These are phyloP conservation scores for Dreissena polymorpha DNA, from an alignment of 1,140 invertebrate species.

Conservation along the genomic window DNA sequence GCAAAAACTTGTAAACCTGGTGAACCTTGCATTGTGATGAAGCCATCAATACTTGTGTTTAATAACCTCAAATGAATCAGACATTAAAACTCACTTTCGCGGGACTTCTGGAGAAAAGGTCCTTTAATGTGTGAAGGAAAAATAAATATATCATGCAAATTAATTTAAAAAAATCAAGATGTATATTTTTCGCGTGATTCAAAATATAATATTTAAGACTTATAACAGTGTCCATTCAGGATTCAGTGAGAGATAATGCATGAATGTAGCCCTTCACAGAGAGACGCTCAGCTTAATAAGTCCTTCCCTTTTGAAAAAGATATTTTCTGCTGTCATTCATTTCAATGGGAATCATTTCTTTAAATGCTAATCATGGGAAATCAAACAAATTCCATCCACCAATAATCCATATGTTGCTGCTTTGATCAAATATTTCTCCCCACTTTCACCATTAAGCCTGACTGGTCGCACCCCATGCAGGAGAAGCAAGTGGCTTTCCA, in stretches of 20 bases:
- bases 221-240: conserved; percentile 20
- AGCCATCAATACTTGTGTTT: not conserved
- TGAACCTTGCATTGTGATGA: conserved; percentile 25
- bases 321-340: conserved; percentile 34
- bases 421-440: conserved; percentile 36
- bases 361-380: conserved; percentile 38
- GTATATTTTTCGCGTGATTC: conserved; percentile 27
- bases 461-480: no score
- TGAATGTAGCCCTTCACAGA: not conserved
- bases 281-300: not conserved
- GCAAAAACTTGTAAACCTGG: conserved; percentile 7
- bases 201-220: conserved; percentile 32
- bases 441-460: no score
- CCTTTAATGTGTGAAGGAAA: not conserved
- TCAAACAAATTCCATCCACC: conserved; percentile 40
- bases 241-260: conserved; percentile 15
- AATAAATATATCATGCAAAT: conserved; percentile 18
- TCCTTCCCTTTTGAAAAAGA: not conserved
- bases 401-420: conserved; percentile 40
- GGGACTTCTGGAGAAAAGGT: not conserved
- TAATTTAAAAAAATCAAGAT: conserved; percentile 20
- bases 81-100: conserved; percentile 1
- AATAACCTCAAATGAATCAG: not conserved
- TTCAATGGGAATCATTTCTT: conserved; percentile 33
- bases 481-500: no score